Conservation (phyloP, 2,888 invertebrate species). For the Eupithecia vulgata region DNA sequence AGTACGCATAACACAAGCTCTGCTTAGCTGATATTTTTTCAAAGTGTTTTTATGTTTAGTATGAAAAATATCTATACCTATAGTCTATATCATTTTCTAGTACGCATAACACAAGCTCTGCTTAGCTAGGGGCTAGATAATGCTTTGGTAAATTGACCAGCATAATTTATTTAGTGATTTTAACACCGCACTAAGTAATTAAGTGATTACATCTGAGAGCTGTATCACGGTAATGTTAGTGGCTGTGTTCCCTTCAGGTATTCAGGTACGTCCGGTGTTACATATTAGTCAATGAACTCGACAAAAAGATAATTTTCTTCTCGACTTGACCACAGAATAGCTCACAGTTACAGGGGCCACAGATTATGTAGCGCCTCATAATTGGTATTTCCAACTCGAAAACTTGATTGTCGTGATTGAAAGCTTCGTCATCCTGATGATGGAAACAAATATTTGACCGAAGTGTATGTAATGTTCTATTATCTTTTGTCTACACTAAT, state of each 20-base stretch:
- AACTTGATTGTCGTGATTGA: background rate
- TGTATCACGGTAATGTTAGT: no score
- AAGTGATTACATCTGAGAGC: no score
- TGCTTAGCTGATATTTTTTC: no score
- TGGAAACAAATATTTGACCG: background rate
- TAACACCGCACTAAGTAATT: background rate
- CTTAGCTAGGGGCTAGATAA: background rate
- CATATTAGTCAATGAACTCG: slow-evolving; percentile 31
- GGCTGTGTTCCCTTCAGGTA: background rate
- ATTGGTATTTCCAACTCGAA: slow-evolving; percentile 7
- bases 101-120: background rate
- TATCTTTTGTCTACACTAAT: no score
- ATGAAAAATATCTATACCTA: no score
- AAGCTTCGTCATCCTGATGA: background rate
- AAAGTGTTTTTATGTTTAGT: no score
- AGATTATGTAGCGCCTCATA: background rate
- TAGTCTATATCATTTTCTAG: no score
- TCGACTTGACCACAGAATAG: slow-evolving; percentile 12
- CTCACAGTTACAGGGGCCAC: background rate
- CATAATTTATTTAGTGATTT: background rate
- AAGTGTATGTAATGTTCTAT: no score
- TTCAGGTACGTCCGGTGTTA: slow-evolving; percentile 11
- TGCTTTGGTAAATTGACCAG: background rate
- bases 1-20: no score
- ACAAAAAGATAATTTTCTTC: slow-evolving; percentile 29